Conservation (phyloP, 2,797 vertebrate genomes). For the Novumbra hubbsi region DNA sequence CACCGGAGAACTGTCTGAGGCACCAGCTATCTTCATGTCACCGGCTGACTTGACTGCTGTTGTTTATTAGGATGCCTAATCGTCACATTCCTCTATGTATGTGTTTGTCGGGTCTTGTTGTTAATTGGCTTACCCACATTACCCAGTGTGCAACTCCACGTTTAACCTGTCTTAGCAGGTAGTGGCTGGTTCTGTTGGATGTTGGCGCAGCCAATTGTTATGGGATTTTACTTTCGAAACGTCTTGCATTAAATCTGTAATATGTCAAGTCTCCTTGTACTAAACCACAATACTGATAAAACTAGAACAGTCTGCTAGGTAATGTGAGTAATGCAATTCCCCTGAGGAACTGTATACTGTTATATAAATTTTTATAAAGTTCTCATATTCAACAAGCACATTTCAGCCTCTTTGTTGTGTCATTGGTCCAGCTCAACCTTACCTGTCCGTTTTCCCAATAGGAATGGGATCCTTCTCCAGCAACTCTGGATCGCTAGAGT, state of each 20-base stretch:
- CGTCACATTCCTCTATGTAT: neutral
- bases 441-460: conserved; percentile 53
- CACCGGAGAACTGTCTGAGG: neutral
- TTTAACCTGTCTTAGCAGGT: neutral
- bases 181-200: neutral
- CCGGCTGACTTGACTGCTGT: neutral
- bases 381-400: neutral
- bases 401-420: neutral
- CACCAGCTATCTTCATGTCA: neutral
- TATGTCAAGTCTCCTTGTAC: neutral
- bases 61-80: neutral
- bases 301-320: neutral
- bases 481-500: conserved; percentile 67
- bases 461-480: conserved; percentile 63
- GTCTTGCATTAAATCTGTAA: neutral
- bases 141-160: neutral
- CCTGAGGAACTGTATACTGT: neutral
- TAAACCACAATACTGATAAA: neutral
- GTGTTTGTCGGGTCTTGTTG: neutral
- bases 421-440: neutral
- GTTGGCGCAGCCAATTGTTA: neutral
- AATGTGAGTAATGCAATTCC: neutral
- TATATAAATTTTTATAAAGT: neutral
- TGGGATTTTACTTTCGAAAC: neutral
- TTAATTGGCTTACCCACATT: neutral